Evolutionary conservation across 2,113 vertebrate genomes (phyloP).

Genomic region (Nothoprocta pentlandii): DNA sequence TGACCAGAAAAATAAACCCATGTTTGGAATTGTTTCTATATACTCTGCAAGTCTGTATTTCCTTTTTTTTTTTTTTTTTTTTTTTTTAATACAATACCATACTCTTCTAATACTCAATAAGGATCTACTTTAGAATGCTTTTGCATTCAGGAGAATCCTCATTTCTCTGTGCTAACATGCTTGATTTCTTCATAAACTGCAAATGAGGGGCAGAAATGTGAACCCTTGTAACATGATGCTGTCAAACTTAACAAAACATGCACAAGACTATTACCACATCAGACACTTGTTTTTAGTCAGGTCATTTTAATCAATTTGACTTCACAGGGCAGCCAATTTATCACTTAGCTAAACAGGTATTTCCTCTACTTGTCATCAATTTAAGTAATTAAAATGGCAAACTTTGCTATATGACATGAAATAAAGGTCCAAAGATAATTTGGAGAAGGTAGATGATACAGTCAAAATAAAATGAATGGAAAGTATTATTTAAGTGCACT

Average conservation of each 20-base stretch:
- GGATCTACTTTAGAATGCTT: not conserved
- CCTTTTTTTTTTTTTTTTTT: not conserved
- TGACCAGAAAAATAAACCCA: not conserved
- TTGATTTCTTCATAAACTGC: conserved; percentile 51
- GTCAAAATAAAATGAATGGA: not conserved
- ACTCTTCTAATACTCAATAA: conserved; percentile 3
- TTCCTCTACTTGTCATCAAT: conserved; percentile 62
- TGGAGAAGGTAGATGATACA: conserved; percentile 41
- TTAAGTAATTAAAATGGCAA: conserved; percentile 67
- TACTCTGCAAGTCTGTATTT: not conserved
- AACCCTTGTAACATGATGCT: conserved; percentile 56
- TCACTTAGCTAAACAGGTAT: conserved; percentile 68
- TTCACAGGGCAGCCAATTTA: conserved; percentile 69
- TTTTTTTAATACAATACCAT: not conserved
- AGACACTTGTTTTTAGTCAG: conserved; percentile 59
- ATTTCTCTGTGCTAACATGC: not conserved
- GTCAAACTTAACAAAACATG: conserved; percentile 61
- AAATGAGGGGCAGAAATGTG: conserved; percentile 54
- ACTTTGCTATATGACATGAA: conserved; percentile 49
- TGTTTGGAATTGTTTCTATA: not conserved
- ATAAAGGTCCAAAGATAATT: conserved; percentile 47
- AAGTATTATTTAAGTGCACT: conserved; percentile 32
- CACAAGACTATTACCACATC: conserved; percentile 49
- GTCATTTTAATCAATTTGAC: conserved; percentile 62
- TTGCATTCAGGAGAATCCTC: not conserved